A percentile compares a stretch with the other conserved stretches of the same genome.
Conservation (phyloP, 2,113 vertebrate species). For the Coregonus clupeaformis region DNA sequence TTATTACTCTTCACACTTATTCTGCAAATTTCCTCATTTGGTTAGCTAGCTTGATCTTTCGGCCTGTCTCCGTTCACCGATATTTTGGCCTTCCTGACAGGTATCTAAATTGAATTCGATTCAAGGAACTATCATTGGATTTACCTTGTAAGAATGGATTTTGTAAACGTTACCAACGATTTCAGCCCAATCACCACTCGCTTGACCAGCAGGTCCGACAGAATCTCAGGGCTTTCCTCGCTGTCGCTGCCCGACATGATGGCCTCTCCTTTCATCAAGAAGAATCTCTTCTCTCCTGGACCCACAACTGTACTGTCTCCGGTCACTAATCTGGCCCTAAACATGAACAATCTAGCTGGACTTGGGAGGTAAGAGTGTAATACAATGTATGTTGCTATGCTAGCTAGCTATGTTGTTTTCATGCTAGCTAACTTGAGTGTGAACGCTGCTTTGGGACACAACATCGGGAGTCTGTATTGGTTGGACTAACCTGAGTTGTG, state of each 20-base stretch:
- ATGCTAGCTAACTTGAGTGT: too few species aligned
- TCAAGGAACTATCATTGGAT: neutral
- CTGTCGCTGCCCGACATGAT: conserved; percentile 41
- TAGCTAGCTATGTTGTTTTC: too few species aligned
- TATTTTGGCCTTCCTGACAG: neutral
- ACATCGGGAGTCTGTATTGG: too few species aligned
- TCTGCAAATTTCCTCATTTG: too few species aligned
- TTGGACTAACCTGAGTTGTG: too few species aligned
- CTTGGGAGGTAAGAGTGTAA: conserved; percentile 79
- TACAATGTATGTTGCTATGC: too few species aligned
- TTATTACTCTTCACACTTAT: too few species aligned
- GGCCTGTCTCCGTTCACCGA: neutral
- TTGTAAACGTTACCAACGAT: conserved; percentile 15
- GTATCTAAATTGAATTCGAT: neutral
- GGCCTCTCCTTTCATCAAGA: conserved; percentile 61
- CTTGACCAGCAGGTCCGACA: conserved; percentile 51
- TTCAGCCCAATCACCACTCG: conserved; percentile 44
- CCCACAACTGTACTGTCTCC: conserved; percentile 76
- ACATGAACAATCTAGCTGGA: conserved; percentile 78
- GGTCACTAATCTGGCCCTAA: conserved; percentile 81
- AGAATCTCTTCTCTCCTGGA: conserved; percentile 71
- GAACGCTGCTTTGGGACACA: too few species aligned
- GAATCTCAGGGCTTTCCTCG: conserved; percentile 52
- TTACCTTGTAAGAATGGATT: conserved; percentile 57
- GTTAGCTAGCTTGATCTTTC: too few species aligned